Percentiles rank a stretch among this genome's conserved stretches.
Evolutionary conservation across 2,888 invertebrate genomes (phyloP).

Genomic region (Ochlodes sylvanus): DNA sequence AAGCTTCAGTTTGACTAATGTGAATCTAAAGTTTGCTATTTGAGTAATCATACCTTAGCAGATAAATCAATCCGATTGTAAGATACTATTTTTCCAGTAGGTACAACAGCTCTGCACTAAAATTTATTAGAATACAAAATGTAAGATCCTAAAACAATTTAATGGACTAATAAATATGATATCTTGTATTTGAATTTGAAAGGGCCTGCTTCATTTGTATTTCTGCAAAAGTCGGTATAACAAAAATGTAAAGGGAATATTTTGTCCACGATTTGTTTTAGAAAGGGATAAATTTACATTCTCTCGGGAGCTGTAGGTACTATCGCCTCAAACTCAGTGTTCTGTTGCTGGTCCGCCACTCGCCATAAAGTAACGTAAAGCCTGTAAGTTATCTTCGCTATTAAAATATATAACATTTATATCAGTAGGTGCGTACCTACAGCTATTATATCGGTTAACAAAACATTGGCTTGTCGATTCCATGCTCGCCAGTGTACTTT

Average conservation of each 20-base stretch:
- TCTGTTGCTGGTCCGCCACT: not conserved
- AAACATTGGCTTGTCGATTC: too few relatives aligned
- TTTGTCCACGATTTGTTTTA: conserved; percentile 3
- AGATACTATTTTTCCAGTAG: too few relatives aligned
- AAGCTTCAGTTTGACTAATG: too few relatives aligned
- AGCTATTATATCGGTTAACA: too few relatives aligned
- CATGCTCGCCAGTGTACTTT: too few relatives aligned
- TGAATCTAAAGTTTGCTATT: too few relatives aligned
- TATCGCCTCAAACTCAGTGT: not conserved
- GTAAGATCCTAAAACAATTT: too few relatives aligned
- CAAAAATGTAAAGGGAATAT: conserved; percentile 3
- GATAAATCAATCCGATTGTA: too few relatives aligned
- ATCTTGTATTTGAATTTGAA: conserved; percentile 1
- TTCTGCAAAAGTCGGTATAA: not conserved
- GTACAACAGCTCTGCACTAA: too few relatives aligned
- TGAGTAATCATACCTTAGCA: too few relatives aligned
- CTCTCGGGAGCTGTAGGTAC: not conserved
- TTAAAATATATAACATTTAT: not conserved
- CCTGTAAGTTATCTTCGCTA: not conserved
- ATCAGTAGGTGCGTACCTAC: too few relatives aligned
- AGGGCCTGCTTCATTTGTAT: not conserved
- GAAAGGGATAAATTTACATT: not conserved
- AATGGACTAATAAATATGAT: not conserved
- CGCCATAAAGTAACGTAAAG: not conserved
- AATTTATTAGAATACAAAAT: too few relatives aligned